Evolutionary conservation across 2,113 vertebrate genomes (phyloP).

Genomic region (Gadus chalcogrammus): DNA sequence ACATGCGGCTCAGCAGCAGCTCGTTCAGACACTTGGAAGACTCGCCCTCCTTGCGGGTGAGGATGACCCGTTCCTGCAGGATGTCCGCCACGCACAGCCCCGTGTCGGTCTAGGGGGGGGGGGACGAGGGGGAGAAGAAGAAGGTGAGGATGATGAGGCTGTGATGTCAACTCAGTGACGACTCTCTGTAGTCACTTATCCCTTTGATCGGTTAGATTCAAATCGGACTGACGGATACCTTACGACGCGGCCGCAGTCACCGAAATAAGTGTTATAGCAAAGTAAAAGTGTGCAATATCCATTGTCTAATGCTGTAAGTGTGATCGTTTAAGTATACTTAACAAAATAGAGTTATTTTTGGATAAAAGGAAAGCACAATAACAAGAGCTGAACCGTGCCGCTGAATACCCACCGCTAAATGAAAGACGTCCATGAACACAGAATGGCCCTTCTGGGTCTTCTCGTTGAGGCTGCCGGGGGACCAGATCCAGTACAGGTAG

Average conservation of each 20-base stretch:
- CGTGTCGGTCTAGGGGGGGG: constrained; percentile 78
- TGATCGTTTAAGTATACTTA: too few species aligned
- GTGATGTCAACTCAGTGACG: too few species aligned
- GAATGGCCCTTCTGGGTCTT: constrained; percentile 98
- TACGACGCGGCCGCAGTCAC: too few species aligned
- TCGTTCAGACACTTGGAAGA: constrained; percentile 98
- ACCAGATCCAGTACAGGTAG: constrained; percentile 98
- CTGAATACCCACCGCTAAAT: constrained; percentile 78
- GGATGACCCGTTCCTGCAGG: constrained; percentile 90
- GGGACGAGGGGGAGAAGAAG: background rate
- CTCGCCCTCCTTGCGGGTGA: constrained; percentile 95
- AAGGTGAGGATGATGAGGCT: too few species aligned
- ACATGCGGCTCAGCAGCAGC: constrained; percentile 95
- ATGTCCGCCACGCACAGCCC: constrained; percentile 82
- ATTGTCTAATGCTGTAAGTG: too few species aligned
- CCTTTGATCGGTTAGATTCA: too few species aligned
- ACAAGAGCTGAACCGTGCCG: background rate
- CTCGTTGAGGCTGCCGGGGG: constrained; percentile 94
- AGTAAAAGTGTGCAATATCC: too few species aligned
- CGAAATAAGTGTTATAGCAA: too few species aligned
- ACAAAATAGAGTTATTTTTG: too few species aligned
- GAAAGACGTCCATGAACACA: constrained; percentile 97
- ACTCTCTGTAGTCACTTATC: too few species aligned
- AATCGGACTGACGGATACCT: too few species aligned
- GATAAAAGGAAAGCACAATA: too few species aligned